These are phyloP conservation scores for Elymnias hypermnestra DNA, from an alignment of 1,140 invertebrate species.

Conservation along the genomic window DNA sequence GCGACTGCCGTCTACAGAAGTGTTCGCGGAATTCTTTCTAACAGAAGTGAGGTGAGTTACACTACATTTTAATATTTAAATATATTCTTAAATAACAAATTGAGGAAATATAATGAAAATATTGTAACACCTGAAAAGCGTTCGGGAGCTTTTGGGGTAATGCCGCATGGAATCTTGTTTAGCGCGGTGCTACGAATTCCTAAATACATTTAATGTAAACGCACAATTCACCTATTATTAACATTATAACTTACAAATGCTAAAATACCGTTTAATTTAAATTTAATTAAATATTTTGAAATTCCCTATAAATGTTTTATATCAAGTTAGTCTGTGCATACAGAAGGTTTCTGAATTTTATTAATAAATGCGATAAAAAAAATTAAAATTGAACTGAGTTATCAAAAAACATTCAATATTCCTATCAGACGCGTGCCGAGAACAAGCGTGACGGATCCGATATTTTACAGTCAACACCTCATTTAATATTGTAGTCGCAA, in stretches of 20 bases:
- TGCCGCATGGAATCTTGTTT: conserved; percentile 8
- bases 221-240: too few relatives aligned
- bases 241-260: too few relatives aligned
- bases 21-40: conserved; percentile 33
- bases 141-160: conserved; percentile 46
- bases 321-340: too few relatives aligned
- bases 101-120: too few relatives aligned
- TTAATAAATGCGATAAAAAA: too few relatives aligned
- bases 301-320: too few relatives aligned
- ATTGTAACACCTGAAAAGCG: conserved; percentile 40
- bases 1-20: conserved; percentile 27
- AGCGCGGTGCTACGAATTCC: not conserved
- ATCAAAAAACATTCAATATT: conserved; percentile 9
- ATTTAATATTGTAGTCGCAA: conserved; percentile 55
- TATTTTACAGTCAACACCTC: conserved; percentile 64
- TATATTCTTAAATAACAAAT: too few relatives aligned
- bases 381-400: conserved; percentile 13
- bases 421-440: conserved; percentile 36
- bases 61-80: not conserved
- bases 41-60: conserved; percentile 35
- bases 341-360: too few relatives aligned
- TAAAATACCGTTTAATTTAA: too few relatives aligned
- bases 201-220: too few relatives aligned
- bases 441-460: conserved; percentile 56
- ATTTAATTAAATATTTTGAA: too few relatives aligned